phyloP scores from a whole-genome alignment of 2,113 vertebrate species.

The Capricornis sumatraensis region DNA sequence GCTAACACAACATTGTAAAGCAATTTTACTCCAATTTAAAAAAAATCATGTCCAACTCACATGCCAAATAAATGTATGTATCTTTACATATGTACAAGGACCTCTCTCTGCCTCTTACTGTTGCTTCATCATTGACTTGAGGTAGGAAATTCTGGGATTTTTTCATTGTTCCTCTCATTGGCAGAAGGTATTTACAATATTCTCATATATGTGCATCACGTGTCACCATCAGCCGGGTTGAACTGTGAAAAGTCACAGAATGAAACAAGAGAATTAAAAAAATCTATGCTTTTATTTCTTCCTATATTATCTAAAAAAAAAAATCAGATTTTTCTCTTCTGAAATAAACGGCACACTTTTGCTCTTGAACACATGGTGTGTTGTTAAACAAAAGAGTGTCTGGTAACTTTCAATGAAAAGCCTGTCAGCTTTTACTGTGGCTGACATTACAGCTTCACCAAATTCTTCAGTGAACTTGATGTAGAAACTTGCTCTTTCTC shows the following conservation, averaged over 20 bases:
- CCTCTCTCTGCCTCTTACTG: background rate
- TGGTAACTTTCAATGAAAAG: conserved; percentile 35
- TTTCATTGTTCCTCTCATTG: background rate
- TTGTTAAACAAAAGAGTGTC: conserved; percentile 10
- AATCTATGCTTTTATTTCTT: conserved; percentile 6
- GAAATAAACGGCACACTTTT: background rate
- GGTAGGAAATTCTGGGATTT: background rate
- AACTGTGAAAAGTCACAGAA: background rate
- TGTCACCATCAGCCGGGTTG: background rate
- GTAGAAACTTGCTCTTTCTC: background rate
- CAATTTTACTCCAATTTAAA: background rate
- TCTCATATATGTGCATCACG: background rate
- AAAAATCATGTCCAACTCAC: background rate
- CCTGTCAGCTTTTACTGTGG: background rate
- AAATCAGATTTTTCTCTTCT: background rate
- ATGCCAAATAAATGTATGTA: background rate
- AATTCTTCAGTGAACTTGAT: background rate
- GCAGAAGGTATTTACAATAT: background rate
- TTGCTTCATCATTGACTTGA: background rate
- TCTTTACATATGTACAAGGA: background rate
- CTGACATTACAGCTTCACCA: background rate
- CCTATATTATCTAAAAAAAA: background rate
- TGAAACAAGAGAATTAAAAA: background rate
- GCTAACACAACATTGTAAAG: background rate
- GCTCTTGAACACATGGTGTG: background rate